Conservation (phyloP, 2,113 vertebrate genomes). For the Abramis brama region DNA sequence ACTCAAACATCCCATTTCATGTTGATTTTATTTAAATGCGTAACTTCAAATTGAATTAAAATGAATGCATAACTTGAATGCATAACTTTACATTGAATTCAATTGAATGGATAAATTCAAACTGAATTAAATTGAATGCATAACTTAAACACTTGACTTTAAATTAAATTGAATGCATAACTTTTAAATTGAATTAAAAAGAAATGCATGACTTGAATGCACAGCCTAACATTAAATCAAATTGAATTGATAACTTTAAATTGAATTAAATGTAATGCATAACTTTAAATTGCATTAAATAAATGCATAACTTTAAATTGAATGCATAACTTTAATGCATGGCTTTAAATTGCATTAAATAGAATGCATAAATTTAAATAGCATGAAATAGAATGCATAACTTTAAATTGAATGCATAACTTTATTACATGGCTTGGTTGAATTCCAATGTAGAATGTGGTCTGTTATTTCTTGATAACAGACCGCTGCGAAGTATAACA, state of each 20-base stretch:
- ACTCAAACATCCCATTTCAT: too few relatives aligned
- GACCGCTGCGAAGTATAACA: too few relatives aligned
- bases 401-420: not conserved
- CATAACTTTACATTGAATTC: not conserved
- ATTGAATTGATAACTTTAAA: not conserved
- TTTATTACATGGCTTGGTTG: not conserved
- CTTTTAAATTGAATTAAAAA: too few relatives aligned
- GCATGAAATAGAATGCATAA: not conserved
- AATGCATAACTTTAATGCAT: not conserved
- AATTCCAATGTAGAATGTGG: too few relatives aligned
- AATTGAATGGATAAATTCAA: not conserved
- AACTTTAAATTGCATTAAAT: not conserved
- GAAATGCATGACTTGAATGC: not conserved
- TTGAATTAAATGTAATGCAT: not conserved
- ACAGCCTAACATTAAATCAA: not conserved
- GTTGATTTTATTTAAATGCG: too few relatives aligned
- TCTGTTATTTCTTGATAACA: too few relatives aligned
- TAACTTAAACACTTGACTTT: not conserved
- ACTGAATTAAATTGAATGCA: not conserved
- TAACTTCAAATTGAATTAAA: not conserved
- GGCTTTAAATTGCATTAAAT: not conserved
- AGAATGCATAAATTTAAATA: too few relatives aligned
- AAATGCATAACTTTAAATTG: not conserved
- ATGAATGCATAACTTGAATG: not conserved
- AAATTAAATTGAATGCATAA: not conserved